phyloP scores from a whole-genome alignment of 2,888 invertebrate genomes.

The Elgonia sp. region DNA sequence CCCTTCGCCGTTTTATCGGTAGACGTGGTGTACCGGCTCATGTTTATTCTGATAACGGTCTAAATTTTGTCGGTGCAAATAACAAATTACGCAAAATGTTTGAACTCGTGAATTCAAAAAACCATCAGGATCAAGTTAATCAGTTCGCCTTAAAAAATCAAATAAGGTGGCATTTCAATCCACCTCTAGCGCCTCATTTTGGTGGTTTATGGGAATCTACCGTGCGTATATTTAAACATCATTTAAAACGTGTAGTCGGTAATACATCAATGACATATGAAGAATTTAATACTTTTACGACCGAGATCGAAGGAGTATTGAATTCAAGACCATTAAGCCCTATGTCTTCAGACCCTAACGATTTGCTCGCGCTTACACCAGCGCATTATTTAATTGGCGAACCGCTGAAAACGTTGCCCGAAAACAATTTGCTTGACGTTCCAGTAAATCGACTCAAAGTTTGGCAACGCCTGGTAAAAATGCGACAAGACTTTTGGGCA shows the following conservation, averaged over 20 bases:
- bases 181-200: constrained; percentile 49
- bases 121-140: background rate
- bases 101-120: no score
- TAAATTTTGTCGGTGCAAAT: no score
- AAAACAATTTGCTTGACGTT: background rate
- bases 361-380: constrained; percentile 45
- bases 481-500: no score
- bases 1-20: no score
- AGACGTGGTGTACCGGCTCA: no score
- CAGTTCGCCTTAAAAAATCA: constrained; percentile 23
- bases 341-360: constrained; percentile 66
- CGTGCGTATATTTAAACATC: constrained; percentile 51
- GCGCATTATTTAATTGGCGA: constrained; percentile 32
- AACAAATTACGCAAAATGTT: no score
- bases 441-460: background rate
- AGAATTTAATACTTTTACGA: constrained; percentile 55
- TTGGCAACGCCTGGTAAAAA: no score
- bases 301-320: constrained; percentile 64
- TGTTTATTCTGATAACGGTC: no score
- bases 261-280: constrained; percentile 55
- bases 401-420: constrained; percentile 20
- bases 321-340: constrained; percentile 57
- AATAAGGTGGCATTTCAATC: constrained; percentile 70
- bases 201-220: constrained; percentile 67
- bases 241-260: constrained; percentile 52